Evolutionary conservation across 2,888 invertebrate genomes (phyloP).

Genomic region (Thymelicus sylvestris): DNA sequence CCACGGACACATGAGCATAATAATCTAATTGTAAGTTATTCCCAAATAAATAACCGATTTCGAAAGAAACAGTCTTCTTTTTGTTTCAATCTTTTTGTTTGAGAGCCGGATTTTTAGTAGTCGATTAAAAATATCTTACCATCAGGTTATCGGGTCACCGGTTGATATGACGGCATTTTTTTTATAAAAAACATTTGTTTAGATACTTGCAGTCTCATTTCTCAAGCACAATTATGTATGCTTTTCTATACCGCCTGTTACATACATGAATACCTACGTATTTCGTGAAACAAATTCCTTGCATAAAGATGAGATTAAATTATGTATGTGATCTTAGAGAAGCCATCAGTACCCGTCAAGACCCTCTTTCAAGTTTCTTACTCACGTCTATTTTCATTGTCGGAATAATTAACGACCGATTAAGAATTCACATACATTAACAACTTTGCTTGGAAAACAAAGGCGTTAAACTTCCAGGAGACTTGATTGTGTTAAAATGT

Average conservation of each 20-base stretch:
- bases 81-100: no score
- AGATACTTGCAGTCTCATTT: no score
- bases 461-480: constrained; percentile 26
- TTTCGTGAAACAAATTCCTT: constrained; percentile 19
- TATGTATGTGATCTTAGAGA: constrained; percentile 43
- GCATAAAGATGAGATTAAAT: constrained; percentile 38
- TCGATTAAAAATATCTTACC: no score
- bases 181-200: no score
- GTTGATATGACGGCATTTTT: no score
- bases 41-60: no score
- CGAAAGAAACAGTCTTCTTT: no score
- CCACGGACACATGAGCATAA: no score
- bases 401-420: constrained; percentile 46
- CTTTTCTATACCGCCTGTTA: not conserved
- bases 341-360: constrained; percentile 45
- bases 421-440: constrained; percentile 44
- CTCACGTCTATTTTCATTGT: constrained; percentile 39
- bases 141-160: no score
- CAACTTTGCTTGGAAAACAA: constrained; percentile 41
- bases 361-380: constrained; percentile 49
- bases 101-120: no score
- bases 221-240: no score
- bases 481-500: constrained; percentile 6
- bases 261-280: not conserved
- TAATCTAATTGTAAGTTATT: no score